Conservation (phyloP, 1,140 invertebrate genomes). For the Physella acuta region DNA sequence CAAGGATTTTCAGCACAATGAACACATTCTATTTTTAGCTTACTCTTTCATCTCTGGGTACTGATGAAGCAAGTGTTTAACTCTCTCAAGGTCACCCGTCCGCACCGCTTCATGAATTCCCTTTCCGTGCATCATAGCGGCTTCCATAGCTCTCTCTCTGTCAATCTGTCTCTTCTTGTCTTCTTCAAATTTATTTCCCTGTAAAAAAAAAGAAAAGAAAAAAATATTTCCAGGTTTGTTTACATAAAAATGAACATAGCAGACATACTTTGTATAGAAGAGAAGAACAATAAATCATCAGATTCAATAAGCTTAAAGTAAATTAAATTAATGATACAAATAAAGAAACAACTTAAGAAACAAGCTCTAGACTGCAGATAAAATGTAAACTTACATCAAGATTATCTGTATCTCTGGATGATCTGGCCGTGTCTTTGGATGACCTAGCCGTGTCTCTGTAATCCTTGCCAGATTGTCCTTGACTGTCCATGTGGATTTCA, state of each 20-base stretch:
- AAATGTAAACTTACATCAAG: no score
- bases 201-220: background rate
- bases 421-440: no score
- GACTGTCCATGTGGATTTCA: slow-evolving; percentile 20
- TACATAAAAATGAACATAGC: background rate
- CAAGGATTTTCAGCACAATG: no score
- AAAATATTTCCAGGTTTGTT: background rate
- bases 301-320: no score
- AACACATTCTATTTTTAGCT: slow-evolving; percentile 5
- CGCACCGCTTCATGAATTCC: slow-evolving; percentile 50
- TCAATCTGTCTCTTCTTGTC: slow-evolving; percentile 35
- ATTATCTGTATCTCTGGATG: no score
- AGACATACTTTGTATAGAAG: background rate
- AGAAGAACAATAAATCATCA: background rate
- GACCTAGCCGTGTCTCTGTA: no score
- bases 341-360: no score
- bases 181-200: slow-evolving; percentile 32
- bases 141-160: slow-evolving; percentile 34
- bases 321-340: no score
- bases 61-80: slow-evolving; percentile 45
- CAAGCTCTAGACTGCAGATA: no score
- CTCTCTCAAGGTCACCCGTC: slow-evolving; percentile 41
- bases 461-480: background rate
- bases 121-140: slow-evolving; percentile 36
- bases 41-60: slow-evolving; percentile 52